Percentiles rank a stretch among this genome's conserved stretches.
Evolutionary conservation across 92 coral and sea anemone species (phyloP).

Genomic region (Nematostella vectensis): DNA sequence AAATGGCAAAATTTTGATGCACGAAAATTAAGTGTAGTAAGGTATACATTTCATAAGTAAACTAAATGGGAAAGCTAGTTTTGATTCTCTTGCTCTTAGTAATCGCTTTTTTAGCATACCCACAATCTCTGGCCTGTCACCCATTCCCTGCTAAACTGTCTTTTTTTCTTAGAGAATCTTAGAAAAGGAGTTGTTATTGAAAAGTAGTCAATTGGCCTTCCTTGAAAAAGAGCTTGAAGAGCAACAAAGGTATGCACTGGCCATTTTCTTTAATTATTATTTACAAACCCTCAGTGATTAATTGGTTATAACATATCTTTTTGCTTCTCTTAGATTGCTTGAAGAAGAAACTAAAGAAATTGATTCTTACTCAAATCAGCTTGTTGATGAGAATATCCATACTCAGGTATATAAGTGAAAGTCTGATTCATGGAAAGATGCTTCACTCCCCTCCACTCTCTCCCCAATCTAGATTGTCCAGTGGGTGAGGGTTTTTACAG

Average conservation of each 20-base stretch:
- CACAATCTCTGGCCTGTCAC: too few relatives aligned
- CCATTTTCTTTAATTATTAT: background rate
- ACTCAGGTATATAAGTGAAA: slow-evolving; percentile 6
- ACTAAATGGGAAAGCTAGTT: too few relatives aligned
- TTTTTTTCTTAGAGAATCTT: slow-evolving; percentile 34
- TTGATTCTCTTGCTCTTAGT: too few relatives aligned
- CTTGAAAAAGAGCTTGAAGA: slow-evolving; percentile 66
- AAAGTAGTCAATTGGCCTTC: slow-evolving; percentile 45
- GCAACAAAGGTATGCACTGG: slow-evolving; percentile 51
- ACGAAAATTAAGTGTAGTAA: too few relatives aligned
- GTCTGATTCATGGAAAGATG: background rate
- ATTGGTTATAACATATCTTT: background rate
- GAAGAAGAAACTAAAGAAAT: slow-evolving; percentile 14
- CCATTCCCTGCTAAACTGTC: too few relatives aligned
- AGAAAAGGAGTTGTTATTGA: slow-evolving; percentile 49
- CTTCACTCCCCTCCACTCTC: background rate
- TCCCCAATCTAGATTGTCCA: too few relatives aligned
- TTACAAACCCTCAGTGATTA: background rate
- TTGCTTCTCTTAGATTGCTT: background rate
- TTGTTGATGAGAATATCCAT: background rate
- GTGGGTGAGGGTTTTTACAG: too few relatives aligned
- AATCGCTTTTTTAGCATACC: too few relatives aligned
- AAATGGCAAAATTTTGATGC: too few relatives aligned
- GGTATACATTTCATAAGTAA: too few relatives aligned
- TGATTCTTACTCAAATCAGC: slow-evolving; percentile 4